Evolutionary conservation across 1,140 invertebrate genomes (phyloP).

Genomic region (Stenopsyche tienmushanensis): DNA sequence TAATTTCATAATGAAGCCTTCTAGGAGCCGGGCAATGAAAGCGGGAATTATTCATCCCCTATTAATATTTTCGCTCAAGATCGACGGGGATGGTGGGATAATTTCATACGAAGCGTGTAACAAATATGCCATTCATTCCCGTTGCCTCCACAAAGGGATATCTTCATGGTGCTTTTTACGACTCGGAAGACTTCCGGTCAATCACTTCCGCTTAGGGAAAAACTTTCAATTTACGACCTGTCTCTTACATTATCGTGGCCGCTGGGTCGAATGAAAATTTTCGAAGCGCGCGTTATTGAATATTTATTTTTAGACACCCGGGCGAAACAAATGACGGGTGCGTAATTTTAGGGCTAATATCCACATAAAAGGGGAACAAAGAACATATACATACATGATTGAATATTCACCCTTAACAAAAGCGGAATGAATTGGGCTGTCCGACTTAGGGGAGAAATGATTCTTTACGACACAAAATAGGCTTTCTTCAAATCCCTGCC

Average conservation of each 20-base stretch:
- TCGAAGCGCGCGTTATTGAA: no score
- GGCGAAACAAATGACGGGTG: not conserved
- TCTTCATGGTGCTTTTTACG: no score
- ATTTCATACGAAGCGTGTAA: no score
- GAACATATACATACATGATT: not conserved
- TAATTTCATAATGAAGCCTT: no score
- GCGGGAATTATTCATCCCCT: no score
- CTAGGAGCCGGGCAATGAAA: no score
- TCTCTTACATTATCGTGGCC: not conserved
- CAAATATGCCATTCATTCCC: no score
- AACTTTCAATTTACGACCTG: not conserved
- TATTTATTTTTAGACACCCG: not conserved
- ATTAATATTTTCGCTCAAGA: no score
- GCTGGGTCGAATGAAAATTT: not conserved
- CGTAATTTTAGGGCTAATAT: not conserved
- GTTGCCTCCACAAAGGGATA: no score
- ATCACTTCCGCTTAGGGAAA: no score
- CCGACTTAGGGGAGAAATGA: not conserved
- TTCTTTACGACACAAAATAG: constrained; percentile 34
- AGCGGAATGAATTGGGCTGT: constrained; percentile 10
- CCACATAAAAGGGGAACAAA: not conserved
- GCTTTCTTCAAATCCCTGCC: constrained; percentile 33
- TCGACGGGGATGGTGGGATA: no score
- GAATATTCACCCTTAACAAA: not conserved
- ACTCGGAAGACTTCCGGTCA: no score